Conservation (phyloP, 1,140 invertebrate genomes). For the Drosophila carrolli region DNA sequence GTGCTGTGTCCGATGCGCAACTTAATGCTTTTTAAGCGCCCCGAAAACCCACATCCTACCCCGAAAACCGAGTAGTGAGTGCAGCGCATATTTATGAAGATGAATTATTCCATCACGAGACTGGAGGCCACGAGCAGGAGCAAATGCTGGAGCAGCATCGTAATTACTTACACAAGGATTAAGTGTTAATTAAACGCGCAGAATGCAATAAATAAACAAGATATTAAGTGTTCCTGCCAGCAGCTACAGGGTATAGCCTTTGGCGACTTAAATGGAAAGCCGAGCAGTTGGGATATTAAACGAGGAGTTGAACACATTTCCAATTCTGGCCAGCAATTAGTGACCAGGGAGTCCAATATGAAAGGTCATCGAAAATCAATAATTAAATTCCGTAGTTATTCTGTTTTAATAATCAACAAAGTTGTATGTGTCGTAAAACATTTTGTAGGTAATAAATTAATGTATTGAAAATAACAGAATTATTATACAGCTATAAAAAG, state of each 20-base stretch:
- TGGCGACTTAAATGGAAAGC: conserved; percentile 5
- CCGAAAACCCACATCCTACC: conserved; percentile 23
- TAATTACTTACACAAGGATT: conserved; percentile 83
- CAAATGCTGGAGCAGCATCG: conserved; percentile 33
- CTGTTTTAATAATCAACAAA: too few species aligned
- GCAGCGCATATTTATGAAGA: conserved; percentile 82
- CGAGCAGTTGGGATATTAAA: background rate
- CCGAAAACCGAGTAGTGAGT: conserved; percentile 53
- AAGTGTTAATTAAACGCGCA: conserved; percentile 82
- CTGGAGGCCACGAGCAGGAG: conserved; percentile 27
- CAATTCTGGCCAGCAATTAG: conserved; percentile 7
- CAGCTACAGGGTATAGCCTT: conserved; percentile 5
- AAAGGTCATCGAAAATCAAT: too few species aligned
- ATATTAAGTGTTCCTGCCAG: conserved; percentile 70
- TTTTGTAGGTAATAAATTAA: too few species aligned
- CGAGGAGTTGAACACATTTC: background rate
- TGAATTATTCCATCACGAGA: conserved; percentile 77
- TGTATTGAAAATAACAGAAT: background rate
- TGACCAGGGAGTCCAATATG: background rate
- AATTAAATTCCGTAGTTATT: too few species aligned
- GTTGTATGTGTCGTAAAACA: background rate
- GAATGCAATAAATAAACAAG: conserved; percentile 82
- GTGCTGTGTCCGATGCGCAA: conserved; percentile 61
- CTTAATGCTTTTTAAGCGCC: conserved; percentile 82
- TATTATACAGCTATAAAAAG: background rate